Base-by-base conservation (phyloP, 2,888 invertebrate genomes). In the Tiliacea aurago region DNA sequence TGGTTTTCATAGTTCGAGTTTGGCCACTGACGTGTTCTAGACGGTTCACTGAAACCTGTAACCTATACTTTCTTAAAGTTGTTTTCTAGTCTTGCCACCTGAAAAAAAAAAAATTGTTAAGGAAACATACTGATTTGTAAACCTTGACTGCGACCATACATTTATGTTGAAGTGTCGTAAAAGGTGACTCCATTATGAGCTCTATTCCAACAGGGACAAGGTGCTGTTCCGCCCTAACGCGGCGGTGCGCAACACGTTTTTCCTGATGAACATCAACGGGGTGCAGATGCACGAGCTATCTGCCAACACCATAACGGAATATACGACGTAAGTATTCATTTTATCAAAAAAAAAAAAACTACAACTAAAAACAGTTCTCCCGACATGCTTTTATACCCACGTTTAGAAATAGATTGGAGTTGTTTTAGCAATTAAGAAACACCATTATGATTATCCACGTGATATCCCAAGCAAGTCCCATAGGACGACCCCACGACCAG, bases 261-360 rank as follows among this genome's bases (percentile, higher is more conserved):
- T 96, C 93, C 90, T 96, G 23, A 95, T 96, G 94, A 96, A 96
- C 90, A 96, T 96, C 88, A 95, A 96, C 85, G 94, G 94, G 0
- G 92, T 95, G 0, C 95, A 96, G 81, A 96, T 96, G 96, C 96
- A 96, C 86, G 96, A 96, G 72, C 90, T 96, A 0, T 94, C 95
- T 0, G 93, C 95, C 45, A 93, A 92, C 87, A 92, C 94, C 2
- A 87, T 91, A 43, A 88, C 93, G 0, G 96, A 96, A 73, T 96
- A 96, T 71, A 89, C 94, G 80, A 94, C 94, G 96, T 96, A 70
- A 93, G 96, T 91, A 18, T 5, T 23, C 1, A 2, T 37, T 43
- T 41, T 41, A 41, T 13, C 43, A 43, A 43, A 43, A 13, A 43
- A 43, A n/a, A n/a, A n/a, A n/a, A n/a, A n/a, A n/a, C n/a, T n/a